These are phyloP conservation scores for Poeciliopsis gracilis DNA, from an alignment of 2,797 vertebrate genomes.

Conservation along the genomic window DNA sequence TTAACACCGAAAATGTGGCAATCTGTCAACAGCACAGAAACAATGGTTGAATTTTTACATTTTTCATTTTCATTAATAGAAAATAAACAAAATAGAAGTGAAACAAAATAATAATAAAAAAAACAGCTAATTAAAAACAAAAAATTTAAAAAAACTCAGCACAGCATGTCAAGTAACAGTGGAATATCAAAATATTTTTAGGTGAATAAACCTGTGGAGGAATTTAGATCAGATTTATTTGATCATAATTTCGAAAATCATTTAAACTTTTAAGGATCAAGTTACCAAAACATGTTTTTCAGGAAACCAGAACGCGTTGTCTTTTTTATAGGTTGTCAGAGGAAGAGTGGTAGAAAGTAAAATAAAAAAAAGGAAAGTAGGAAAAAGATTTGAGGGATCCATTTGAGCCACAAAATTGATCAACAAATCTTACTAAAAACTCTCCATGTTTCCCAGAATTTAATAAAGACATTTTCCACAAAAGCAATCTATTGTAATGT, in stretches of 20 bases:
- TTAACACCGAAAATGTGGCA: not conserved
- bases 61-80: not conserved
- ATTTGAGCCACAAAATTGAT: not conserved
- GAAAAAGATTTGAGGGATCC: not conserved
- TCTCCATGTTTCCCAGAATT: not conserved
- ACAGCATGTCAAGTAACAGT: not conserved
- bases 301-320: not conserved
- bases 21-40: not conserved
- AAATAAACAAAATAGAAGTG: not conserved
- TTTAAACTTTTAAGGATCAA: not conserved
- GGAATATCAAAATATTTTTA: not conserved
- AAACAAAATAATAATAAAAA: not conserved
- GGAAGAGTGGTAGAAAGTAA: not conserved
- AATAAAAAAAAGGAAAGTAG: not conserved
- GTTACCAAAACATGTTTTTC: not conserved
- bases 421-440: not conserved
- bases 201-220: not conserved
- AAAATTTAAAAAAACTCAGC: not conserved
- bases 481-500: too few relatives aligned
- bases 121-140: not conserved
- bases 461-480: not conserved
- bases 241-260: not conserved
- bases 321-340: not conserved
- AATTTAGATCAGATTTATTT: not conserved
- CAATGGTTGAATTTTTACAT: not conserved